phyloP scores from a whole-genome alignment of 2,113 vertebrate genomes.

The Cebus imitator region DNA sequence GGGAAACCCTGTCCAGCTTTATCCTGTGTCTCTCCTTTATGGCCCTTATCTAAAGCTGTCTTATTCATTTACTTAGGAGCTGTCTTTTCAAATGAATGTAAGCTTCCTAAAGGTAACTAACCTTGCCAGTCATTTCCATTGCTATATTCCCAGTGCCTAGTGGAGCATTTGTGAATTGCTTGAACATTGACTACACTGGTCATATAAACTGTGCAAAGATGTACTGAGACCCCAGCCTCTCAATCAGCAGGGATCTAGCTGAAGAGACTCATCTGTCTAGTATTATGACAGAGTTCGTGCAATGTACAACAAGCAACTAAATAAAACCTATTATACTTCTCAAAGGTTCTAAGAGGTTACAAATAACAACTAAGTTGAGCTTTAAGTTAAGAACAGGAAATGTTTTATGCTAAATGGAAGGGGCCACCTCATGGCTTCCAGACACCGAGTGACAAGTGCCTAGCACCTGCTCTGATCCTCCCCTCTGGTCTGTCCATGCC shows the following conservation, averaged over 20 bases:
- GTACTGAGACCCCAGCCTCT: slow-evolving; percentile 63
- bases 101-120: background rate
- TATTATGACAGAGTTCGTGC: background rate
- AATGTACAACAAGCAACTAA: background rate
- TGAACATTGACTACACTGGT: fast-evolving
- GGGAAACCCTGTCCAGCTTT: background rate
- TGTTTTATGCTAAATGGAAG: background rate
- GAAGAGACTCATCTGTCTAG: background rate
- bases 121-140: background rate
- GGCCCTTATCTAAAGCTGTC: background rate
- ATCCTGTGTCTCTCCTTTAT: background rate
- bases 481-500: slow-evolving; percentile 67
- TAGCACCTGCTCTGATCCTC: slow-evolving; percentile 71
- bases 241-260: slow-evolving; percentile 57
- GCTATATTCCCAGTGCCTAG: background rate
- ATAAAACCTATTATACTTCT: background rate
- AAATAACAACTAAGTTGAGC: background rate
- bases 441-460: slow-evolving; percentile 65
- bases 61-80: background rate
- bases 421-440: slow-evolving; percentile 40
- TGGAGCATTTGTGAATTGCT: background rate
- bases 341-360: background rate
- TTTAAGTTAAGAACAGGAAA: background rate
- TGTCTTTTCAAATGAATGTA: background rate
- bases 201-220: background rate